Evolutionary conservation across 1,140 invertebrate species (phyloP).

Genomic region (Drosophila arizonae): DNA sequence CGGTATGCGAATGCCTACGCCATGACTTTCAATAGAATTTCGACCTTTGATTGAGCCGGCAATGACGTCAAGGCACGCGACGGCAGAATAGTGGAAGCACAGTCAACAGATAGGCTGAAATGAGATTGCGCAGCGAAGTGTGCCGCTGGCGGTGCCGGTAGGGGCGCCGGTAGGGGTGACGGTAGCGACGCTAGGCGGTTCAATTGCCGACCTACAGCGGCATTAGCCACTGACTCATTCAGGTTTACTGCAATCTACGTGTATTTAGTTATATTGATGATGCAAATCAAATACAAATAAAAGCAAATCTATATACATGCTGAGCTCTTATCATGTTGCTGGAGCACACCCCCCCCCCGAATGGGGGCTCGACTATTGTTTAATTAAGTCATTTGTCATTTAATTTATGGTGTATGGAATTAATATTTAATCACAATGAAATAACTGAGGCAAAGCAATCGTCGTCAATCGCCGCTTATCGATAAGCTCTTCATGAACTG

Average conservation of each 20-base stretch:
- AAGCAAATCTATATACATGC: background rate
- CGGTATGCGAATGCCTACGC: background rate
- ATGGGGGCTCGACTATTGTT: conserved; percentile 39
- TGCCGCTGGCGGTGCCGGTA: too few relatives aligned
- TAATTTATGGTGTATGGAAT: conserved; percentile 49
- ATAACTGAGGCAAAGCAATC: background rate
- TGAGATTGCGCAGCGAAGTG: background rate
- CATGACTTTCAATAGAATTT: conserved; percentile 45
- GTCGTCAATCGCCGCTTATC: conserved; percentile 10
- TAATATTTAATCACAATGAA: conserved; percentile 42
- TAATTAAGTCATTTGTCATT: conserved; percentile 70
- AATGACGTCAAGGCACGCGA: conserved; percentile 74
- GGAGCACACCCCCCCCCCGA: conserved; percentile 18
- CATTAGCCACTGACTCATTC: conserved; percentile 29
- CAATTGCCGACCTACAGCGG: conserved; percentile 39
- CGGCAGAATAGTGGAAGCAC: conserved; percentile 41
- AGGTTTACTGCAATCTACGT: background rate
- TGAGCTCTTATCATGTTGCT: conserved; percentile 30
- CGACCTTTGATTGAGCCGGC: conserved; percentile 43
- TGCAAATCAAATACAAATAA: background rate
- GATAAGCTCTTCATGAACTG: conserved; percentile 42
- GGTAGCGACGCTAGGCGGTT: conserved; percentile 33
- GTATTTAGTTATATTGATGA: background rate
- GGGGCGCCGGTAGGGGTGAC: too few relatives aligned
- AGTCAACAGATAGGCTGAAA: conserved; percentile 35